Base-by-base conservation (phyloP, 2,113 vertebrate genomes). In the Tiliqua scincoides region DNA sequence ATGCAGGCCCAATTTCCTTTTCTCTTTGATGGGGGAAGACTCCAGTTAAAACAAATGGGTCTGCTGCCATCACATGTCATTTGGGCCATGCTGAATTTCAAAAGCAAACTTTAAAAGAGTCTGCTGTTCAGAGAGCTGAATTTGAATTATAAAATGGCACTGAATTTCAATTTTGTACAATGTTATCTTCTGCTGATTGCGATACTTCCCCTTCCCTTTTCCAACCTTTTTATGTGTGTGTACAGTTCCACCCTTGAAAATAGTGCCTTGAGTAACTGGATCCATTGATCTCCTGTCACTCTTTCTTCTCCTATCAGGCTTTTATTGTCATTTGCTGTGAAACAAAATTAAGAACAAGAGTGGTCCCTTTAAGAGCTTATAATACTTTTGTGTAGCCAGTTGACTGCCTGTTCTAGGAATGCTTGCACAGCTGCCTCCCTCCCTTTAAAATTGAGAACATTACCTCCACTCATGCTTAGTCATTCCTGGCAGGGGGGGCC, bases 361-460 rank as follows among this genome's bases (percentile, higher is more conserved):
- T 14, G 27, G 18, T 63, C 59, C 71, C 57, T 83, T 61, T 40
- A 83, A 63, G 82, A 62, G 71, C 71, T 83, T 83, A 35, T 83
- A 62, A 83, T 73, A n/a, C 52, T 73, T 68, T 68, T 40, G 54
- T 40, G 23, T 74, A 57, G 71, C 82, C 61, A 62, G 82, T n/a
- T 62, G 57, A 61, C 82, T 63, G 82, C 82, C 73, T 83, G 70
- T 20, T 63, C 70, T 70, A 83, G 82, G 63, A 83, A 83, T 83
- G 82, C 82, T 74, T 73, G 61, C 57, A 62, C 32, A 74, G 30
- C 40, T n/a, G n/a, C n/a, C n/a, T 43, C 82, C 82, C 57, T 74
- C 82, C 57, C 17, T 63, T 59, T 74, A 17, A 20, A 43, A 37
- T 15, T 40, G 71, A 74, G 71, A 83, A 74, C 57, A 83, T 83